Evolutionary conservation across 2,888 invertebrate genomes (phyloP).

Genomic region (Tryphoninae sp.): DNA sequence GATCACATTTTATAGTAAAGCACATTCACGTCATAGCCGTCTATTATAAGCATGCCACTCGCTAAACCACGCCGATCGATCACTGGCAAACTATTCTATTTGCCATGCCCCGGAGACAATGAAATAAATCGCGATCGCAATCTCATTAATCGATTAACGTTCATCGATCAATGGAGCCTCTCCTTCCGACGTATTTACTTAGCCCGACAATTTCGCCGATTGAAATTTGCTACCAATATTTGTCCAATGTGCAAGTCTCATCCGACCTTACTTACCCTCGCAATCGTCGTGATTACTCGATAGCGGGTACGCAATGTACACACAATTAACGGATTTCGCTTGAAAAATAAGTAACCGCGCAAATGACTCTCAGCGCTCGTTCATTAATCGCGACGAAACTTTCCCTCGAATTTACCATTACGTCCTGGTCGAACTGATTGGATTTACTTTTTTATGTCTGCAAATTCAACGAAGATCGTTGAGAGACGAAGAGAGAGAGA

Average conservation of each 20-base stretch:
- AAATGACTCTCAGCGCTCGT: neutral
- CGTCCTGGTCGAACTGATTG: too few species aligned
- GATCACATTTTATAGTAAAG: conserved; percentile 23
- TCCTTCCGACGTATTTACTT: conserved; percentile 49
- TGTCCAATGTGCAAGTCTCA: conserved; percentile 7
- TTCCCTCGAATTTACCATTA: too few species aligned
- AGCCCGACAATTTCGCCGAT: conserved; percentile 48
- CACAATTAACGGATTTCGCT: conserved; percentile 17
- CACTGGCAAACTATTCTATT: conserved; percentile 23
- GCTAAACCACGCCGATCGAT: conserved; percentile 25
- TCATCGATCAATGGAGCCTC: conserved; percentile 15
- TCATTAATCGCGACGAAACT: too few species aligned
- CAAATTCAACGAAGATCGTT: too few species aligned
- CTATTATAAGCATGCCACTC: conserved; percentile 30
- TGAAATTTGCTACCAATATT: conserved; percentile 46
- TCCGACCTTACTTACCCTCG: too few species aligned
- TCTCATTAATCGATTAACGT: conserved; percentile 56
- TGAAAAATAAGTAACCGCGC: neutral
- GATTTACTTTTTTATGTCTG: too few species aligned
- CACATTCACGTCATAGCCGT: conserved; percentile 19
- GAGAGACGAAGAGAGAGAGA: neutral
- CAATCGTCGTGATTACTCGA: conserved; percentile 34
- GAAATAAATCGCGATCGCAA: conserved; percentile 51
- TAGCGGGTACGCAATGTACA: neutral
- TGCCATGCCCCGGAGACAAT: conserved; percentile 39